Conservation (phyloP, 2,113 vertebrate species). For the Entelurus aequoreus region DNA sequence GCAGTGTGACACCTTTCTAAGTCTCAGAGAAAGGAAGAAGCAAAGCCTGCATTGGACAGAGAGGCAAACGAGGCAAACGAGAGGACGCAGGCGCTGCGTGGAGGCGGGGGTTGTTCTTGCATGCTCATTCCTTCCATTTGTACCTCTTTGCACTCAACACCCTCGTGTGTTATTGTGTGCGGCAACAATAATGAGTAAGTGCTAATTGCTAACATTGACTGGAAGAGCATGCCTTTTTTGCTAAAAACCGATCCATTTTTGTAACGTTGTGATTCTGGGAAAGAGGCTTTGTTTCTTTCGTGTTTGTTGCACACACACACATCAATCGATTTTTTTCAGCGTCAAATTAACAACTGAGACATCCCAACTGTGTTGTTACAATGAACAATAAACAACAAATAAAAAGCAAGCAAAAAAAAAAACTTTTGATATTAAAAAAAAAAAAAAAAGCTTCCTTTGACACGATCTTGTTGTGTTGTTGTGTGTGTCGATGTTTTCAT, state of each 20-base stretch:
- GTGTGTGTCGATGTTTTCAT: conserved; percentile 33
- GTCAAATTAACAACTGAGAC: conserved; percentile 55
- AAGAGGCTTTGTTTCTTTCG: conserved; percentile 74
- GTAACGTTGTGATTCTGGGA: conserved; percentile 63
- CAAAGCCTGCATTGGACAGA: conserved; percentile 71
- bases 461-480: conserved; percentile 62
- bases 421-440: conserved; percentile 56
- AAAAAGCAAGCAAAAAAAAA: conserved; percentile 18
- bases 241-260: conserved; percentile 69
- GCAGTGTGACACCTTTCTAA: conserved; percentile 67
- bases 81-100: conserved; percentile 39
- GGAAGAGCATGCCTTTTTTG: conserved; percentile 70
- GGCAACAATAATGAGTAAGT: conserved; percentile 45
- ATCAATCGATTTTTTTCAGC: conserved; percentile 70
- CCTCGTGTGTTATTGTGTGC: conserved; percentile 55
- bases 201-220: conserved; percentile 49
- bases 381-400: conserved; percentile 65
- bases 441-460: conserved; percentile 48
- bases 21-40: conserved; percentile 74
- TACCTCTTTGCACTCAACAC: conserved; percentile 69
- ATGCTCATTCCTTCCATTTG: conserved; percentile 59
- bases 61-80: conserved; percentile 23
- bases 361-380: conserved; percentile 66
- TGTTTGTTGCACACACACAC: conserved; percentile 64
- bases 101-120: conserved; percentile 32